Conservation (phyloP, 1,140 invertebrate genomes). For the Brachionus paranguensis region DNA sequence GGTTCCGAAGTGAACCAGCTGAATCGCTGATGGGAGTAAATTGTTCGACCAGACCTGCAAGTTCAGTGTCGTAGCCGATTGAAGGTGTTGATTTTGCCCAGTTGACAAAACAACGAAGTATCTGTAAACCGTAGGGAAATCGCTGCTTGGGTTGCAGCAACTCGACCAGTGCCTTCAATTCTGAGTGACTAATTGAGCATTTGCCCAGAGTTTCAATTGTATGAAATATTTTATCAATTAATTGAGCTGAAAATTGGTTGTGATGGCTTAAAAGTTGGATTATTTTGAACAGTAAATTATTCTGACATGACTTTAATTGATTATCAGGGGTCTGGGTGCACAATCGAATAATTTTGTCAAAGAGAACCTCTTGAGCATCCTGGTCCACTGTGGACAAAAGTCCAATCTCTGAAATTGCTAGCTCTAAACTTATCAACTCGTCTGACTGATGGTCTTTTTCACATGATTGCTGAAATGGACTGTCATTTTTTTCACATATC, state of each 20-base stretch:
- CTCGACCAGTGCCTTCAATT: background rate
- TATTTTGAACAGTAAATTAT: background rate
- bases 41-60: background rate
- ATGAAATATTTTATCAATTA: slow-evolving; percentile 22
- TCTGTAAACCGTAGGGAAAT: slow-evolving; percentile 6
- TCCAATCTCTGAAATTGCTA: background rate
- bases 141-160: background rate
- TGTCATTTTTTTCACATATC: background rate
- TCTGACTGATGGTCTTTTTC: background rate
- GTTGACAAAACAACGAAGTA: slow-evolving; percentile 32
- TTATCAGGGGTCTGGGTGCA: background rate
- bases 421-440: background rate
- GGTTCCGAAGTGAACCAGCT: background rate
- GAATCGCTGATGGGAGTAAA: background rate
- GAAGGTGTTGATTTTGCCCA: background rate
- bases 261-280: background rate
- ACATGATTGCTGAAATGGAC: background rate
- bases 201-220: slow-evolving; percentile 1
- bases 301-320: slow-evolving; percentile 27
- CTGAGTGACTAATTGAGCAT: background rate
- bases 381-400: background rate
- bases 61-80: background rate
- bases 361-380: background rate
- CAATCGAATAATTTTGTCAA: slow-evolving; percentile 1
- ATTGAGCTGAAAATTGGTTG: background rate